Evolutionary conservation across 2,113 vertebrate species (phyloP).

Genomic region (Xenotilapia caudafasciata): DNA sequence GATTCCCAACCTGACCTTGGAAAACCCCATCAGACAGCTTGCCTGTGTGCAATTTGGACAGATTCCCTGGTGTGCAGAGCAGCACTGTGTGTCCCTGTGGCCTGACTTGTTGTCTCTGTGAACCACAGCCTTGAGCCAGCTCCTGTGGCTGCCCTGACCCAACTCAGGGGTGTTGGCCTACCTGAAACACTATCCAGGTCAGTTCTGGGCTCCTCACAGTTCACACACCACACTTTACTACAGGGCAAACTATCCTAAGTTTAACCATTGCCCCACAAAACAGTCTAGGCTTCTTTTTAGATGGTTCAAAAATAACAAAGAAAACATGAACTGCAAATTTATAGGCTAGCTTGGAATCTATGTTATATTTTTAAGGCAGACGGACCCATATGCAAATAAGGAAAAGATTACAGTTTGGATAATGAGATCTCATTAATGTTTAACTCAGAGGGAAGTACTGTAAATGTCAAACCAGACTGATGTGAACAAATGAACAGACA

Average conservation of each 20-base stretch:
- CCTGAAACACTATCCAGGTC: slow-evolving; percentile 71
- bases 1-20: slow-evolving; percentile 48
- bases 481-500: slow-evolving; percentile 34
- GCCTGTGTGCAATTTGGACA: slow-evolving; percentile 45
- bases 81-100: slow-evolving; percentile 35
- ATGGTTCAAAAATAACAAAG: slow-evolving; percentile 47
- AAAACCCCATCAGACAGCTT: slow-evolving; percentile 54
- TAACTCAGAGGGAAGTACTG: slow-evolving; percentile 42
- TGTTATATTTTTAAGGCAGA: slow-evolving; percentile 8
- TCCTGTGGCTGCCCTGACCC: slow-evolving; percentile 32
- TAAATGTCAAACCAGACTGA: slow-evolving; percentile 53
- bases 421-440: slow-evolving; percentile 60
- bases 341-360: background rate
- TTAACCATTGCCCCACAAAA: slow-evolving; percentile 51
- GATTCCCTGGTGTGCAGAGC: slow-evolving; percentile 37
- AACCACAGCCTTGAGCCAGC: slow-evolving; percentile 58
- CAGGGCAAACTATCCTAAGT: slow-evolving; percentile 64
- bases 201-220: slow-evolving; percentile 49
- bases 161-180: slow-evolving; percentile 40
- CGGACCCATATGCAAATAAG: background rate
- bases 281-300: slow-evolving; percentile 37
- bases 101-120: slow-evolving; percentile 45
- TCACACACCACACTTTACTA: slow-evolving; percentile 67
- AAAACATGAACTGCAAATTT: slow-evolving; percentile 45
- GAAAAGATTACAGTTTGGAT: slow-evolving; percentile 39